These are phyloP conservation scores for Zonotrichia leucophrys DNA, from an alignment of 2,113 vertebrate genomes.

Conservation along the genomic window DNA sequence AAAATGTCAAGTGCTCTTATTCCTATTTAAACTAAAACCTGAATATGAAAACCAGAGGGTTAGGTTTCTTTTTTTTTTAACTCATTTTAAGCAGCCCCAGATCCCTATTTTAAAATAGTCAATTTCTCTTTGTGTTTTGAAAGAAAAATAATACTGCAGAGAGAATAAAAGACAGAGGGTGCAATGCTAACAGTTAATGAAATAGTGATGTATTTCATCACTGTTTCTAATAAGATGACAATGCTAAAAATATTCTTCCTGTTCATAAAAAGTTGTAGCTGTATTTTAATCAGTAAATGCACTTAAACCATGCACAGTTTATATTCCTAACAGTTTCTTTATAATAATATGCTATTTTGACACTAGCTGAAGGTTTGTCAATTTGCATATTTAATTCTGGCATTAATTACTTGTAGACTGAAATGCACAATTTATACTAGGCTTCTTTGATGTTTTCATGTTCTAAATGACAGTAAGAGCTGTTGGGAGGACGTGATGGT, in stretches of 20 bases:
- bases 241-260: neutral
- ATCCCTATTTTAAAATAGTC: neutral
- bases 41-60: neutral
- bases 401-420: neutral
- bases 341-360: neutral
- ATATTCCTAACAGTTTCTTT: neutral
- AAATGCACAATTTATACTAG: neutral
- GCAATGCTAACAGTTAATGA: neutral
- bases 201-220: neutral
- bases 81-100: neutral
- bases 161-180: neutral
- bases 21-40: neutral
- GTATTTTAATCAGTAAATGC: neutral
- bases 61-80: neutral
- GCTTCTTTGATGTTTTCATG: neutral
- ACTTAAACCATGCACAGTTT: neutral
- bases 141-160: neutral
- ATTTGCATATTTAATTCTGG: neutral
- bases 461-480: neutral
- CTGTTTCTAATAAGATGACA: neutral
- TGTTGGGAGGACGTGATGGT: neutral
- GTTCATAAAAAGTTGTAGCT: neutral
- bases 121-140: neutral
- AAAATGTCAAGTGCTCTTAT: neutral
- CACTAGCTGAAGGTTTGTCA: neutral